Conservation (phyloP, 2,113 vertebrate genomes). For the Zosterops japonicus region DNA sequence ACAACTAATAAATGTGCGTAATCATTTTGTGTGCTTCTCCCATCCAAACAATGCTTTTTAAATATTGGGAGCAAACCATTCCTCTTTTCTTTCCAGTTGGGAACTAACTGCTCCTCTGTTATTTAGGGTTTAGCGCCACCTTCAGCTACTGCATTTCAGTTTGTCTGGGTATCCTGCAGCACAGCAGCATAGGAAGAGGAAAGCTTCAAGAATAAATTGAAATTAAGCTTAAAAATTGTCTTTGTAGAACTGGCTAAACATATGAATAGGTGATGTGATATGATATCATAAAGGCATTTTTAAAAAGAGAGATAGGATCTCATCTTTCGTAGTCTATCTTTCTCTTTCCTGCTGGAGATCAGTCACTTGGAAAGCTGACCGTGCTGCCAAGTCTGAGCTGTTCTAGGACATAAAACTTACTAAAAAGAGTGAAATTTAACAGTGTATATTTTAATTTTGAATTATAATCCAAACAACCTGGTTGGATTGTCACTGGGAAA, state of each 20-base stretch:
- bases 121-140: slow-evolving; percentile 46
- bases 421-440: neutral
- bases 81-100: neutral
- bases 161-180: neutral
- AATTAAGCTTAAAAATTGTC: neutral
- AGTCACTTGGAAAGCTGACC: neutral
- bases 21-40: neutral
- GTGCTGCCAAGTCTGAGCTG: neutral
- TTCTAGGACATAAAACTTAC: neutral
- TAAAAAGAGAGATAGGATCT: neutral
- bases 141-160: slow-evolving; percentile 10
- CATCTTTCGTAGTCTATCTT: neutral
- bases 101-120: neutral
- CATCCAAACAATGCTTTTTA: neutral
- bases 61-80: neutral
- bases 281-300: neutral
- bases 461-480: neutral
- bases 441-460: neutral
- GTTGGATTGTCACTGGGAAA: neutral
- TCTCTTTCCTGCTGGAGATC: neutral
- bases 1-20: neutral
- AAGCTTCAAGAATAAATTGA: neutral
- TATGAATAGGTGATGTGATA: neutral
- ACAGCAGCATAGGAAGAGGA: neutral
- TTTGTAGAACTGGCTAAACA: neutral